A percentile compares a stretch with the other conserved stretches of the same genome.
Conservation (phyloP, 2,888 invertebrate genomes). For the Drosophila pegasa region DNA sequence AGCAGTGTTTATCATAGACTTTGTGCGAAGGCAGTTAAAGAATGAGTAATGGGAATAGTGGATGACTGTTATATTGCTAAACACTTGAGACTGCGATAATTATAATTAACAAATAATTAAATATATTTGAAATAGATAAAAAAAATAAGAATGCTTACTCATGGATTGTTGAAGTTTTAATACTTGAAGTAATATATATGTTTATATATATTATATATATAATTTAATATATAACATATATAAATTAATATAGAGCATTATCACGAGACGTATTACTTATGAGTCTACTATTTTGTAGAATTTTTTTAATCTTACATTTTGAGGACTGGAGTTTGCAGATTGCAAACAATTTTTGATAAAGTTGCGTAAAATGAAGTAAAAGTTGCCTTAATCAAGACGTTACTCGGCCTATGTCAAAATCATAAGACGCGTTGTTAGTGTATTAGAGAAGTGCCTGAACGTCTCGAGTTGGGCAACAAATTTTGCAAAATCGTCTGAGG, state of each 20-base stretch:
- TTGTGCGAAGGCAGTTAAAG: slow-evolving; percentile 13
- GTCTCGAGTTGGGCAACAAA: slow-evolving; percentile 2
- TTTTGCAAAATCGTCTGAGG: not conserved
- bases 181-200: not conserved
- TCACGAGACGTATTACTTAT: no score
- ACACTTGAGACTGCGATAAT: not conserved
- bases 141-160: not conserved
- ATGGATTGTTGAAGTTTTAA: not conserved
- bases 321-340: no score
- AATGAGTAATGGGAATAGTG: slow-evolving; percentile 7
- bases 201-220: not conserved
- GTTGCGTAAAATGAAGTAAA: no score
- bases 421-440: not conserved
- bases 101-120: slow-evolving; percentile 8
- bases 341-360: no score
- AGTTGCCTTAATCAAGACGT: not conserved
- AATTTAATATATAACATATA: not conserved
- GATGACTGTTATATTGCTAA: not conserved
- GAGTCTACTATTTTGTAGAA: no score
- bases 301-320: no score
- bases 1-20: slow-evolving; percentile 7
- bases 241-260: not conserved
- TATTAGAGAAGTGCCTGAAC: not conserved
- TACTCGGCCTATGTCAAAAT: not conserved
- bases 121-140: not conserved